Percentiles rank a stretch among this genome's conserved stretches.
phyloP scores from a whole-genome alignment of 1,140 invertebrate species.

The Drosophila melanogaster region DNA sequence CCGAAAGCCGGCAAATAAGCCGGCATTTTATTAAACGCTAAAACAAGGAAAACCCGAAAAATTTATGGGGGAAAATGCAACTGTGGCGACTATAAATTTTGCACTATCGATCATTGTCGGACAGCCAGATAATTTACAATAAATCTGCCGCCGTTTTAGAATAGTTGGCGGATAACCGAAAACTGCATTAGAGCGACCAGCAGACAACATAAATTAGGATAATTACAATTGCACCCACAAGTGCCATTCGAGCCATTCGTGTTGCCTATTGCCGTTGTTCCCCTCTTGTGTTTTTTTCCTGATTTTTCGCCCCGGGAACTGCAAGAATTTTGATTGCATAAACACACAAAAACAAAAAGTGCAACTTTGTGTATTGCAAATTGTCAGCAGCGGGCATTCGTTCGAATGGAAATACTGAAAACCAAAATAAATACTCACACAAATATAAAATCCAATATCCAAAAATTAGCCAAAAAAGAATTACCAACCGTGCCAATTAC shows the following conservation, averaged over 20 bases:
- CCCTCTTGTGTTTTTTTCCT: neutral
- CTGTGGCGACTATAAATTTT: slow-evolving; percentile 63
- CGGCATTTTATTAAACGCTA: slow-evolving; percentile 47
- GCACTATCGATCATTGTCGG: slow-evolving; percentile 79
- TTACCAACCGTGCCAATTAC: slow-evolving; percentile 65
- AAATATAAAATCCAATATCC: slow-evolving; percentile 49
- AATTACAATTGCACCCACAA: slow-evolving; percentile 83
- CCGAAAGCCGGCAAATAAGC: slow-evolving; percentile 38
- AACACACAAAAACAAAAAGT: slow-evolving; percentile 55
- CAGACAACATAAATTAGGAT: slow-evolving; percentile 81
- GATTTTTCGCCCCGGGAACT: slow-evolving; percentile 28
- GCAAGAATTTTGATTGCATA: slow-evolving; percentile 82
- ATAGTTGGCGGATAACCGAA: slow-evolving; percentile 37
- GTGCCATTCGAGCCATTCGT: slow-evolving; percentile 64
- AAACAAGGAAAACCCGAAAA: slow-evolving; percentile 13
- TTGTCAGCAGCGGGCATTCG: slow-evolving; percentile 45
- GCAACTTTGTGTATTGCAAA: slow-evolving; percentile 39
- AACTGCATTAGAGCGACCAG: slow-evolving; percentile 46
- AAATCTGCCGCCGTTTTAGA: slow-evolving; percentile 73
- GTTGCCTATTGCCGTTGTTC: neutral
- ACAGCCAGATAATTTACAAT: slow-evolving; percentile 74
- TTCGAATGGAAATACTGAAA: slow-evolving; percentile 64
- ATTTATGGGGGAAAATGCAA: slow-evolving; percentile 14
- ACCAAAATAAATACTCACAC: slow-evolving; percentile 8
- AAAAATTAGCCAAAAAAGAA: slow-evolving; percentile 69